A percentile compares a stretch with the other conserved stretches of the same genome.
These are phyloP conservation scores for Pteruthius melanotis DNA, from an alignment of 2,113 vertebrate species.

Conservation along the genomic window DNA sequence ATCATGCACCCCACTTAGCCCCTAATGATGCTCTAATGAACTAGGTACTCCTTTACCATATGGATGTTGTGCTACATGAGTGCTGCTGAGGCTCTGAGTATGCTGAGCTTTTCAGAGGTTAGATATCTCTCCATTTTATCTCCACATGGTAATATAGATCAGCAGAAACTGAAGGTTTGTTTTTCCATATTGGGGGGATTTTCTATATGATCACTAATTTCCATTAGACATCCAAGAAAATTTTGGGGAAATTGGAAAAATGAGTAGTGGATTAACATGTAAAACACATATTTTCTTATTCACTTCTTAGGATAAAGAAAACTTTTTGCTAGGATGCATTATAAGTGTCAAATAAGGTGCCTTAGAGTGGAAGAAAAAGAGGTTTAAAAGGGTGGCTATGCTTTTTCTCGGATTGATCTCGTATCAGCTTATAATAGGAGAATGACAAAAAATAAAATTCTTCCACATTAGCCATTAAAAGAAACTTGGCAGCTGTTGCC, in stretches of 20 bases:
- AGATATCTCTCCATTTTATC: not conserved
- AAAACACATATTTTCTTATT: not conserved
- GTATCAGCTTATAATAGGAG: not conserved
- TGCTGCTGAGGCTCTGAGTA: not conserved
- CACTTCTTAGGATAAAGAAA: not conserved
- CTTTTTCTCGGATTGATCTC: not conserved
- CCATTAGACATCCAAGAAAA: not conserved
- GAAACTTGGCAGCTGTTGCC: not conserved
- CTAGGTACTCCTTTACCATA: not conserved
- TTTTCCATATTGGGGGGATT: not conserved
- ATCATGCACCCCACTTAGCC: not conserved
- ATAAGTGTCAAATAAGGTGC: not conserved
- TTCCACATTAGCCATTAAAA: not conserved
- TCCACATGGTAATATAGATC: not conserved
- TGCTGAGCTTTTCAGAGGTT: not conserved
- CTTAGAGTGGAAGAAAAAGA: not conserved
- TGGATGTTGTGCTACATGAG: accelerated
- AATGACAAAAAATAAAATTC: not conserved
- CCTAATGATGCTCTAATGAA: not conserved
- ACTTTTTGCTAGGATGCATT: not conserved
- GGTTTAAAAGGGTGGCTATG: not conserved
- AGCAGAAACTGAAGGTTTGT: not conserved
- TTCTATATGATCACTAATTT: not conserved
- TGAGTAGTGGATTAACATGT: not conserved
- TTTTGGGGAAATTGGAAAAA: not conserved